Base-by-base conservation (phyloP, 1,140 invertebrate species). In the Achroia grisella region DNA sequence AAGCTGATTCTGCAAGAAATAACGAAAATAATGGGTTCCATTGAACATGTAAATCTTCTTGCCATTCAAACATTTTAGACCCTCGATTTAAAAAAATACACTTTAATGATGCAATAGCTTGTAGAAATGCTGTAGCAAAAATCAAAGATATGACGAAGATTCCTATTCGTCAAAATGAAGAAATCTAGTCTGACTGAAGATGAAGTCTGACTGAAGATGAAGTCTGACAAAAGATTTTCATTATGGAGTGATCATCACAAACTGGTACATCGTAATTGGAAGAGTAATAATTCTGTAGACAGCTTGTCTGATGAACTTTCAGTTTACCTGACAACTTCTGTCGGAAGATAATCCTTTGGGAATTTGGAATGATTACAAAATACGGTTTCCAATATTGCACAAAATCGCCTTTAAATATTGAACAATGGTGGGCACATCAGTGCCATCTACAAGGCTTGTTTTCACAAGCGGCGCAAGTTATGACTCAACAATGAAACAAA, bases 281-380 rank as follows among this genome's bases (percentile, higher is more conserved):
- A 59, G 42, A 53, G 40, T 5, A 54, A 48, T 43, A 53, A 57
- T 39, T 34, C 44, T 14, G 13, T 61, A n/a, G 51, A 66, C 10
- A 45, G 39, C 41, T 1, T 56, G 13, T 56, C 15, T 23, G 49
- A 49, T 48, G 48, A 65, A 31, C 35, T 65, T 36, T 49, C 54
- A 9, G 8, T 56, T 49, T 67, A 70, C 49, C 48, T 67, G 44
- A 48, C 44, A 53, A 51, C 51, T 48, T 59, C 10, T 54, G 52
- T n/a, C 17, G 6, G 17, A 3, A 23, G 54, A 55, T 32, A 59
- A 63, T 37, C 62, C 62, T 27, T 58, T 63, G 37, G 56, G 61
- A 61, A 17, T 63, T 8, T 71, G 52, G 63, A 34, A 4, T 39
- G 56, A 64, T 10, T 56, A 49, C 11, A 49, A 56, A 49, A 40